Evolutionary conservation across 2,113 vertebrate genomes (phyloP).

Genomic region (Zosterops pallidus): DNA sequence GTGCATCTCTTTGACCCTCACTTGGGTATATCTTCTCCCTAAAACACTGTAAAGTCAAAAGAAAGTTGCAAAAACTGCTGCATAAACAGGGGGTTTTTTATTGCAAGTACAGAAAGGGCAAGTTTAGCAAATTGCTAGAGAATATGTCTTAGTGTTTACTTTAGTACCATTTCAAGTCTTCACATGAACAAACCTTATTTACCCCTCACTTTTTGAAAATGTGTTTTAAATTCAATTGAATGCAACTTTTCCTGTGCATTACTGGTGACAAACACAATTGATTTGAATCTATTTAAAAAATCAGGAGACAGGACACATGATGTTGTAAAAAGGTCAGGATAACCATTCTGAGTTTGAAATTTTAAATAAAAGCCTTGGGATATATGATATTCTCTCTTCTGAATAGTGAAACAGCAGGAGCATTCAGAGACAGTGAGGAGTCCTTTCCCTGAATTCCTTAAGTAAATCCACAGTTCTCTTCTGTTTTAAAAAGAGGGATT

Average conservation of each 20-base stretch:
- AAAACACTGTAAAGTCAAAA: not conserved
- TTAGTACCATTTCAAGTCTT: not conserved
- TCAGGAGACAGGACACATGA: not conserved
- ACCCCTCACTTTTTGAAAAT: not conserved
- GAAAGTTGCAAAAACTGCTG: not conserved
- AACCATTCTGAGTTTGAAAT: not conserved
- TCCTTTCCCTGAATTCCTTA: not conserved
- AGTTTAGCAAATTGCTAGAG: not conserved
- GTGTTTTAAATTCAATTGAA: not conserved
- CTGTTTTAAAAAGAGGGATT: not conserved
- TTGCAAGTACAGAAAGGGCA: not conserved
- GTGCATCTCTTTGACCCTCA: not conserved
- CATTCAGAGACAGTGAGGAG: not conserved
- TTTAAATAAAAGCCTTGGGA: not conserved
- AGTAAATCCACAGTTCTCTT: not conserved
- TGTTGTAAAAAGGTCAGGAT: not conserved
- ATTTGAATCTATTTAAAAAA: not conserved
- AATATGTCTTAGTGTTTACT: not conserved
- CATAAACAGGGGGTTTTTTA: not conserved
- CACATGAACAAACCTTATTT: not conserved
- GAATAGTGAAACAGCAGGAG: not conserved
- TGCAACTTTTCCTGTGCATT: not conserved
- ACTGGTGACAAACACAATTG: not conserved
- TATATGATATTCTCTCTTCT: not conserved
- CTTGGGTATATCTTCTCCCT: not conserved